A percentile compares a stretch with the other conserved stretches of the same genome.
phyloP scores from a whole-genome alignment of 2,888 invertebrate genomes.

The Polydrusus cervinus region DNA sequence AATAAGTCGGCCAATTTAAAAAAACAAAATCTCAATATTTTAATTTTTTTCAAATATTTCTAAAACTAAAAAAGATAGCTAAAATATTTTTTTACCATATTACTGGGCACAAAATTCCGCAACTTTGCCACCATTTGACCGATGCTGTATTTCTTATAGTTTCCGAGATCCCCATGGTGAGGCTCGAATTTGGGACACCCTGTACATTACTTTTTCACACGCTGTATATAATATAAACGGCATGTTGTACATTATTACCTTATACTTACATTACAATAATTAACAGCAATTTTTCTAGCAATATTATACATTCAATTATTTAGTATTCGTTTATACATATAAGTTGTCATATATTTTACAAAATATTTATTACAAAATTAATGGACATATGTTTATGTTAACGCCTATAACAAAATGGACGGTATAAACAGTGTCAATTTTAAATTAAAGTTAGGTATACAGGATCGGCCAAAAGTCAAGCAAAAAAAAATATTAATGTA shows the following conservation, averaged over 20 bases:
- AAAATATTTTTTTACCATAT: no score
- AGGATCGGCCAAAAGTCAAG: not conserved
- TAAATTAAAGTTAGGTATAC: slow-evolving; percentile 8
- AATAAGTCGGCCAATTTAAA: no score
- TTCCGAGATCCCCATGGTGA: no score
- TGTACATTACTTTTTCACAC: not conserved
- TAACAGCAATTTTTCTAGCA: slow-evolving; percentile 19
- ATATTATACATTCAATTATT: slow-evolving; percentile 9
- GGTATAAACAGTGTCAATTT: slow-evolving; percentile 21
- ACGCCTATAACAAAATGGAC: slow-evolving; percentile 42
- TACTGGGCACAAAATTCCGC: no score
- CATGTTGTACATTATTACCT: slow-evolving; percentile 14
- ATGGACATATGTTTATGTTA: slow-evolving; percentile 12
- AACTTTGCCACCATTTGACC: no score
- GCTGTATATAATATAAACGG: slow-evolving; percentile 14
- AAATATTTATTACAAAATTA: slow-evolving; percentile 11
- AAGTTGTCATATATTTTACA: slow-evolving; percentile 1
- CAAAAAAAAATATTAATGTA: not conserved
- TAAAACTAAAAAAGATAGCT: no score
- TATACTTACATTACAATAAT: slow-evolving; percentile 17
- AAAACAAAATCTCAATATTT: no score
- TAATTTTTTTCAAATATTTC: no score
- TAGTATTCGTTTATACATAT: slow-evolving; percentile 15
- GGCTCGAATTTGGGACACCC: no score
- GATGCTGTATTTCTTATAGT: no score